Evolutionary conservation across 2,888 invertebrate genomes (phyloP).

Genomic region (Acleris laterana): DNA sequence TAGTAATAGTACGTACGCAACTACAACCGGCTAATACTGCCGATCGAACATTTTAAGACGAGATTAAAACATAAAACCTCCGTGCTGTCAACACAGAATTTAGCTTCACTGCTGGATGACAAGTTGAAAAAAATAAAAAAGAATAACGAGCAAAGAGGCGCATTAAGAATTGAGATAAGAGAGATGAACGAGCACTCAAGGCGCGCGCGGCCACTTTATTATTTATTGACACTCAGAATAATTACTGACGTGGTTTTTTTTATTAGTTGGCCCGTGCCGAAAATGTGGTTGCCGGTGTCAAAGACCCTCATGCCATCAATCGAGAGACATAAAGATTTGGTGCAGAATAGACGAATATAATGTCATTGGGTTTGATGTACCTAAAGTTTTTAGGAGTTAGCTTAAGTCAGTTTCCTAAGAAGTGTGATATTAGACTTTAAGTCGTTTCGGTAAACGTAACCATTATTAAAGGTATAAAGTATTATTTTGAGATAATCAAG

Average conservation of each 20-base stretch:
- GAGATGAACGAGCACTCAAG: constrained; percentile 83
- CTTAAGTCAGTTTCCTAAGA: background rate
- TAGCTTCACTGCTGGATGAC: constrained; percentile 73
- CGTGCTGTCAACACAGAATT: constrained; percentile 80
- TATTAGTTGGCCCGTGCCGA: constrained; percentile 78
- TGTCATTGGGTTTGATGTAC: too few relatives aligned
- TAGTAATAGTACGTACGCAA: constrained; percentile 54
- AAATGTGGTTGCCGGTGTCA: constrained; percentile 35
- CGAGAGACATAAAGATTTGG: constrained; percentile 5
- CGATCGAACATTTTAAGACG: constrained; percentile 69
- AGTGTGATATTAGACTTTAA: background rate
- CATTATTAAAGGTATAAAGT: too few relatives aligned
- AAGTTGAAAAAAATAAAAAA: constrained; percentile 73
- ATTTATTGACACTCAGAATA: constrained; percentile 85
- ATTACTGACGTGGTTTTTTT: constrained; percentile 59
- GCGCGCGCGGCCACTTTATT: constrained; percentile 77
- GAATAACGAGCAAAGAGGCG: constrained; percentile 80
- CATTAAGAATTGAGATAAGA: constrained; percentile 84
- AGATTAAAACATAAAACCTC: constrained; percentile 83
- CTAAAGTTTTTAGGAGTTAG: too few relatives aligned
- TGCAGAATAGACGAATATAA: background rate
- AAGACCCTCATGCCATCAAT: constrained; percentile 33
- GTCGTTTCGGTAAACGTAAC: too few relatives aligned
- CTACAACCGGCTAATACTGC: constrained; percentile 58
- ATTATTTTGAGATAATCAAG: too few relatives aligned